Base-by-base conservation (phyloP, 2,113 vertebrate species). In the Meles meles region DNA sequence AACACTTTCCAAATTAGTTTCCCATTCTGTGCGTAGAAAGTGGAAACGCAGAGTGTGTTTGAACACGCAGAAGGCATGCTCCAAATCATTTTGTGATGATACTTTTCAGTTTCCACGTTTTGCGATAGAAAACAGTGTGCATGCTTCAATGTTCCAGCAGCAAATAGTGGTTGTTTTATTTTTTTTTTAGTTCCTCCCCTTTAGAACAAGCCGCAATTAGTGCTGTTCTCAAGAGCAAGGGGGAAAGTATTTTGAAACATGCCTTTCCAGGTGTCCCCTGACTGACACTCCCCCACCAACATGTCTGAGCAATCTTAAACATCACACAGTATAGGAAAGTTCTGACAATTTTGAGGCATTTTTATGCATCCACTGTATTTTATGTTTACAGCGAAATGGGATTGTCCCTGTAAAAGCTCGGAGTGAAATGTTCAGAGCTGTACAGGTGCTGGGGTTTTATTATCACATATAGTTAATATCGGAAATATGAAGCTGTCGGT, bases 251-350 rank as follows among this genome's bases (percentile, higher is more conserved):
- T 97, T 98, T 80, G 57, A 87, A 93, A 90, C 94, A 88, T 79
- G 96, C 84, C 86, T 96, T 87, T 96, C 97, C 96, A 97, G 96
- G 92, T 97, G 92, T 97, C 67, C 89, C 82, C 89, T 65, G 89
- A 44, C 86, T 9, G 92, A 90, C 93, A 92, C 94, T 49, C 80
- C 94, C 72, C 83, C 90, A 59, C 42, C 57, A 65, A 97, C 96
- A 88, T 96, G 94, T 95, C 96, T 97, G 93, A 98, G 97, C 97
- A 96, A 8, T 94, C 94, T 89, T 8, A 34, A 81, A n/a, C 89
- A 57, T 88, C 94, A 92, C 86, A 34, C 83, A 63, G 7, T 34
- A 4, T 20, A 44, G 91, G 77, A 88, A 9, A 52, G 34, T 57
- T 93, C 89, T 97, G 96, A 91, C n/a, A 69, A 9, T 47, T 83